Conservation (phyloP, 2,888 invertebrate genomes). For the Caenorhabditis imperialis region DNA sequence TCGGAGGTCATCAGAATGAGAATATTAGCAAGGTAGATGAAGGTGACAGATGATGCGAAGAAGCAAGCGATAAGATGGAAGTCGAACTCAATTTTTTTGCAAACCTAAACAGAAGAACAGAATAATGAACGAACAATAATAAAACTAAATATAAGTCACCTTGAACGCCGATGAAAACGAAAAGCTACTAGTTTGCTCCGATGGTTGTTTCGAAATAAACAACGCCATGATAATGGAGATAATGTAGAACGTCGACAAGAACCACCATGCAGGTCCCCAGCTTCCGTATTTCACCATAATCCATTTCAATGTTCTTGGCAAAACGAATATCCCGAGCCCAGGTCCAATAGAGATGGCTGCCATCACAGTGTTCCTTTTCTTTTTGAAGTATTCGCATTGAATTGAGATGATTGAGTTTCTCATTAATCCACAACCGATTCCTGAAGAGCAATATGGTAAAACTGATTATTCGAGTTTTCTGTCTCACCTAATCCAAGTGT, state of each 20-base stretch:
- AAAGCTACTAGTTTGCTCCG: constrained; percentile 39
- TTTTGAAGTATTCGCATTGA: constrained; percentile 66
- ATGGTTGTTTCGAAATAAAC: constrained; percentile 55
- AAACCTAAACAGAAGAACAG: constrained; percentile 51
- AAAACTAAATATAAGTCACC: constrained; percentile 24
- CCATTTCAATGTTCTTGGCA: constrained; percentile 57
- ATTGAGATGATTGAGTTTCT: constrained; percentile 64
- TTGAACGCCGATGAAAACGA: constrained; percentile 30
- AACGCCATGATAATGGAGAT: constrained; percentile 55
- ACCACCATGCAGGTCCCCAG: constrained; percentile 57
- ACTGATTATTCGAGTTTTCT: too few relatives aligned
- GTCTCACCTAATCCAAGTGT: constrained; percentile 54
- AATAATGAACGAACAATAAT: not conserved
- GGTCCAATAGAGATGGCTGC: constrained; percentile 65
- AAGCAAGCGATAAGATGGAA: constrained; percentile 58
- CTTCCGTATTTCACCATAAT: constrained; percentile 49
- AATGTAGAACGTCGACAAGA: constrained; percentile 52
- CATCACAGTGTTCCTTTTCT: constrained; percentile 53
- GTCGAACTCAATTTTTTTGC: constrained; percentile 57
- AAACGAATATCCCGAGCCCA: constrained; percentile 61
- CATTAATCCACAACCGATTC: constrained; percentile 65
- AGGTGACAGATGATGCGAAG: constrained; percentile 55
- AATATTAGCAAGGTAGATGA: constrained; percentile 64
- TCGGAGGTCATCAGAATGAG: constrained; percentile 56
- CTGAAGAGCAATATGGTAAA: constrained; percentile 17